Base-by-base conservation (phyloP, 2,797 vertebrate species). In the Sebastes jordani region DNA sequence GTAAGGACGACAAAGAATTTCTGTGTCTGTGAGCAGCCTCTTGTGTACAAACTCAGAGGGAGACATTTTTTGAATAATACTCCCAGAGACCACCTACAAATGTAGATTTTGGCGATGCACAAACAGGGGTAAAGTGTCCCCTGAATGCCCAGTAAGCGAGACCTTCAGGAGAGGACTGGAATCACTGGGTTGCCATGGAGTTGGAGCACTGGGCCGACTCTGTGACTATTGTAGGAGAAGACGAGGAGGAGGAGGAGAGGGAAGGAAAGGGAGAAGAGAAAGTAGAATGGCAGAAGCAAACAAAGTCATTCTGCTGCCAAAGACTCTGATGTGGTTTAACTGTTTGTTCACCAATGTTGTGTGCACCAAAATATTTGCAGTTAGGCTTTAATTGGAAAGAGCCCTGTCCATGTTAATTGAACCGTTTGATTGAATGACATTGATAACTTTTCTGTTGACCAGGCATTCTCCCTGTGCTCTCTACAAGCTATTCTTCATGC, bases 131-230 rank as follows among this genome's bases (percentile, higher is more conserved):
- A 59, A 66, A 77, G 30, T 78, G 77, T 78, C 56, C 68, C 80
- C 80, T 36, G 9, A 81, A 75, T 77, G 81, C 62, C 56, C 58
- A 67, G 68, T 66, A 76, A 80, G 66, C 13, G 2, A 78, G 78
- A 69, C 75, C 81, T 80, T 80, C 62, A 75, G 55, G 22, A 78
- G 70, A 61, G 61, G 75, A 70, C 71, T 42, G 64, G 67, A 70
- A 63, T 52, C 18, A 52, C 7, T 55, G 78, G 78, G 91, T 95
- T 92, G 83, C 91, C 90, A 94, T 93, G 89, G 93, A 81, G 83
- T 75, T 77, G 55, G 59, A 91, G 86, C 88, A 67, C 83, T 82
- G 77, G 82, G 64, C 87, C 85, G 78, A 85, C 81, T 90, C 80
- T 90, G 82, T 82, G 84, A 75, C 89, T 80, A 85, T 91, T 92